Conservation (phyloP, 2,888 invertebrate species). For the Hybos culiciformis region DNA sequence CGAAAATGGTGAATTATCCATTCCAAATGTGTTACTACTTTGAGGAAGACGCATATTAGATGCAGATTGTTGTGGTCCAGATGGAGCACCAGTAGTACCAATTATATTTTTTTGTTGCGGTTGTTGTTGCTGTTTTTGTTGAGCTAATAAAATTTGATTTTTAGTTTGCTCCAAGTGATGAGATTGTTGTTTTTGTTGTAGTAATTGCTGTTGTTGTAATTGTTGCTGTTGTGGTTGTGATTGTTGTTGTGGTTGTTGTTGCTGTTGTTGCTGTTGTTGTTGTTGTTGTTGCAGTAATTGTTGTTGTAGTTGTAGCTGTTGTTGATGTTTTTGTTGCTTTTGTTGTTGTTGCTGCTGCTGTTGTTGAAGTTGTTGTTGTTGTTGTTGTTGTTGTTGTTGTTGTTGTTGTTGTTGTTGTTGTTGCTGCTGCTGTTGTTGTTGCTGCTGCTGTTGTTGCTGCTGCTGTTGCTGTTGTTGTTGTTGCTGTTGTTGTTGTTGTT, state of each 20-base stretch:
- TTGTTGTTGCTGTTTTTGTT: background rate
- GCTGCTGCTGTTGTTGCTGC: constrained; percentile 15
- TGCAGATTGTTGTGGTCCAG: constrained; percentile 7
- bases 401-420: constrained; percentile 16
- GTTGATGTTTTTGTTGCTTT: too few relatives aligned
- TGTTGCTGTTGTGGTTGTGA: too few relatives aligned
- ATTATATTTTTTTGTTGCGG: background rate
- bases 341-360: too few relatives aligned
- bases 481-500: constrained; percentile 11
- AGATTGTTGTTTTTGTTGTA: constrained; percentile 37
- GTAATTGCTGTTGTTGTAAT: too few relatives aligned
- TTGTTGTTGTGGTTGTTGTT: too few relatives aligned
- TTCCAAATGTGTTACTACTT: background rate
- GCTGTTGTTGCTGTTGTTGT: too few relatives aligned
- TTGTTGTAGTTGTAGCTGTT: constrained; percentile 30
- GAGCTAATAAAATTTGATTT: background rate
- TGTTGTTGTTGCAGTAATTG: too few relatives aligned
- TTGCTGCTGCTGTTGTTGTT: constrained; percentile 6
- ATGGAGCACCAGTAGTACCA: constrained; percentile 6
- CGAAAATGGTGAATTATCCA: constrained; percentile 17
- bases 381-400: constrained; percentile 21
- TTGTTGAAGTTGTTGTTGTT: constrained; percentile 16
- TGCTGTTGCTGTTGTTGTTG: constrained; percentile 1
- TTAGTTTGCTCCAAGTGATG: constrained; percentile 10
- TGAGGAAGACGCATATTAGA: constrained; percentile 14